Evolutionary conservation across 2,113 vertebrate species (phyloP), one percentile per base, ranked within the genome.

Genomic region (Sinocyclocheilus anshuiensis): DNA sequence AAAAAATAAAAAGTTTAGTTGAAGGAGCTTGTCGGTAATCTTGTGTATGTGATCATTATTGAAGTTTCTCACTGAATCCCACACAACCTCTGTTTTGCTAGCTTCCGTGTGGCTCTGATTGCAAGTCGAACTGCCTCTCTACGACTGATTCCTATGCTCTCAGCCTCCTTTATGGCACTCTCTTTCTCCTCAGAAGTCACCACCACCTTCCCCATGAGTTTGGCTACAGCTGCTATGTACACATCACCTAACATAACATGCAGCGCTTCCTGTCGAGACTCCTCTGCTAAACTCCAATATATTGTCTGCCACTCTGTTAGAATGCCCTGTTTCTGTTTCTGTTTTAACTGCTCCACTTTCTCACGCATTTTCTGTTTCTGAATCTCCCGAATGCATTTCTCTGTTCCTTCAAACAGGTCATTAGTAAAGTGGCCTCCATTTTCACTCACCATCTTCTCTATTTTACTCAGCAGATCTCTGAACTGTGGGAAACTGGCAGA

Each of bases 301-400:
- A 74, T 45, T 6, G 22, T 74, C 39, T 74, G 71, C 71, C 71
- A 74, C 13, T 74, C 71, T 33, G 29, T 71, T 18, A 6, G 26
- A 74, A 4, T 13, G 57, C 7, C 57, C 20, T 5, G 6, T 33
- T 16, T 71, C 5, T 53, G 78, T 67, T 20, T 87, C 22, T 42
- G n/a, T 26, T 10, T 85, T 9, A 26, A 80, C 12, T 1, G 0
- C 36, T 84, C n/a, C 2, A 63, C 3, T 53, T 79, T 84, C 39
- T 74, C 50, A 3, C n/a, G 1, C n/a, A 84, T 36, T 10, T 74
- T 88, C 67, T 84, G 7, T 0, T 85, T 53, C 20, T 88, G 63
- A 7, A 85, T 57, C 13, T 75, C 36, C 13, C 2, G 0, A 42
- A 84, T 36, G 13, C 6, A 5, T 42, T 65, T 2, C 20, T 88